Percentiles rank a stretch among this genome's conserved stretches.
Conservation (phyloP, 64 coral and sea anemone species). For the Montipora efflorescens region DNA sequence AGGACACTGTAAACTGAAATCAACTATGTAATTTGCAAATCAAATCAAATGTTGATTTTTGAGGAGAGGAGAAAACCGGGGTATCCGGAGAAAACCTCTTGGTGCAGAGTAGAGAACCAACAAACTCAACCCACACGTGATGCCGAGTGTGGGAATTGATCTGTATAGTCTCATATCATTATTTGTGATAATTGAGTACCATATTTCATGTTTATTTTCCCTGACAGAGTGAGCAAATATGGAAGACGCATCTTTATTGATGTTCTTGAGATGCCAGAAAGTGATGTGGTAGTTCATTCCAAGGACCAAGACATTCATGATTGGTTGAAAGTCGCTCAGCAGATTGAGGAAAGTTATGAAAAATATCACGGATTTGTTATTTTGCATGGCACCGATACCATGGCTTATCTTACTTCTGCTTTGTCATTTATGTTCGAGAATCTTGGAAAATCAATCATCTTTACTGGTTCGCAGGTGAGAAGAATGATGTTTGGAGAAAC, state of each 20-base stretch:
- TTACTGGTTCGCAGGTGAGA: constrained; percentile 93
- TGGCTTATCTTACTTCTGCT: constrained; percentile 92
- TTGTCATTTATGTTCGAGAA: constrained; percentile 99
- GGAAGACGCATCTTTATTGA: constrained; percentile 91
- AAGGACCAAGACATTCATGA: constrained; percentile 90
- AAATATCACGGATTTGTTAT: constrained; percentile 92
- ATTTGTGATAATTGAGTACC: too few relatives aligned
- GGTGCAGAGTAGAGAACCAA: too few relatives aligned
- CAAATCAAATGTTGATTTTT: too few relatives aligned
- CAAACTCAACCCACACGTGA: too few relatives aligned
- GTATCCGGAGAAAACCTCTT: too few relatives aligned
- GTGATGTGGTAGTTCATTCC: constrained; percentile 84
- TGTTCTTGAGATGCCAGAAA: constrained; percentile 85
- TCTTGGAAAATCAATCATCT: constrained; percentile 92
- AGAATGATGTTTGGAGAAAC: not conserved
- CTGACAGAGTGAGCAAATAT: constrained; percentile 81
- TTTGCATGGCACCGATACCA: constrained; percentile 94
- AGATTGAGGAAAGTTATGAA: constrained; percentile 88
- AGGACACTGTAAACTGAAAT: too few relatives aligned
- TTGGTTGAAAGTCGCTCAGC: constrained; percentile 86
- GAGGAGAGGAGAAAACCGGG: too few relatives aligned
- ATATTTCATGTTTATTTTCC: not conserved
- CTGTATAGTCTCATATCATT: too few relatives aligned
- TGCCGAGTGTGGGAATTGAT: too few relatives aligned
- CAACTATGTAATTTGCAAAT: too few relatives aligned